These are phyloP conservation scores for Hydriomena furcata DNA, from an alignment of 2,888 invertebrate genomes.

Conservation along the genomic window DNA sequence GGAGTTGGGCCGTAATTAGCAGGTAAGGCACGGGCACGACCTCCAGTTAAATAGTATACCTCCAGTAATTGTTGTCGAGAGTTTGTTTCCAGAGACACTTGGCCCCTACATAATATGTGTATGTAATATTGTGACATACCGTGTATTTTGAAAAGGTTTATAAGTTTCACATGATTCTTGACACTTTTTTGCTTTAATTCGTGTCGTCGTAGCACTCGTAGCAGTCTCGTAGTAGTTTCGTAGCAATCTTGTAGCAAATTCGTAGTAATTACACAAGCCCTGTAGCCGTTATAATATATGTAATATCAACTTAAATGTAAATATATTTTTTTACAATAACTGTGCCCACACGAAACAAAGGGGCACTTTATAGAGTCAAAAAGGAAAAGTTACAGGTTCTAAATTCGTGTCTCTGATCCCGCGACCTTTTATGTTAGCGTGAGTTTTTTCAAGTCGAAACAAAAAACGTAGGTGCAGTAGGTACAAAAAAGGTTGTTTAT, in stretches of 20 bases:
- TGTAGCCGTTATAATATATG: too few species aligned
- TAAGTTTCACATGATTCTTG: too few species aligned
- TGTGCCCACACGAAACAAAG: background rate
- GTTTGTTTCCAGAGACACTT: slow-evolving; percentile 25
- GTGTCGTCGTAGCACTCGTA: background rate
- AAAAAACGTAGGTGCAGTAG: slow-evolving; percentile 7
- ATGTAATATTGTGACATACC: slow-evolving; percentile 20
- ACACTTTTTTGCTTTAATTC: too few species aligned
- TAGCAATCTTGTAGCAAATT: too few species aligned
- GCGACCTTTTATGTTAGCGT: slow-evolving; percentile 2
- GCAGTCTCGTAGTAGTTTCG: background rate
- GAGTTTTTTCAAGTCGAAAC: slow-evolving; percentile 9
- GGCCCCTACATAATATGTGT: slow-evolving; percentile 17
- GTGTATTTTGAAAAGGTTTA: background rate
- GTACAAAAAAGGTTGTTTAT: slow-evolving; percentile 5
- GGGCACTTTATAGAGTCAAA: background rate
- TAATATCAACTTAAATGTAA: too few species aligned
- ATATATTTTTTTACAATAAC: too few species aligned
- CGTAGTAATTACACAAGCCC: too few species aligned
- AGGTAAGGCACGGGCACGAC: slow-evolving; percentile 19
- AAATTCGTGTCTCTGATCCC: slow-evolving; percentile 1
- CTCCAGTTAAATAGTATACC: slow-evolving; percentile 21
- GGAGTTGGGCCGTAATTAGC: slow-evolving; percentile 24
- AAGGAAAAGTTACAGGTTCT: slow-evolving; percentile 6
- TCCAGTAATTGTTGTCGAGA: slow-evolving; percentile 30